phyloP scores from a whole-genome alignment of 2,797 vertebrate species.

The Cuculus canorus region DNA sequence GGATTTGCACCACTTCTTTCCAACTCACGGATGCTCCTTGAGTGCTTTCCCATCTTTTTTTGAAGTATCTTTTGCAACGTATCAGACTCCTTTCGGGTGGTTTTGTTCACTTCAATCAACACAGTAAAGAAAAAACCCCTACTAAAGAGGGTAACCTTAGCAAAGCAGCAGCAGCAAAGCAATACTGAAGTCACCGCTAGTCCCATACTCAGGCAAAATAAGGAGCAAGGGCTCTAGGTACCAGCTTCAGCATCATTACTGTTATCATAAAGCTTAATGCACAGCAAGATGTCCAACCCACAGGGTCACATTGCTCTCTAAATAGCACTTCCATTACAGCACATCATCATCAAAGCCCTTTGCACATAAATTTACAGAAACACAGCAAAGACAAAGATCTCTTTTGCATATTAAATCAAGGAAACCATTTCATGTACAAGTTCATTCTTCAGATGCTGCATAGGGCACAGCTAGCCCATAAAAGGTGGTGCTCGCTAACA shows the following conservation, averaged over 20 bases:
- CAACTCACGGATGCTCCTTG: not conserved
- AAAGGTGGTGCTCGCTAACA: not conserved
- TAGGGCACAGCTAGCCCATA: not conserved
- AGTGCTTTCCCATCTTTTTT: constrained; percentile 6
- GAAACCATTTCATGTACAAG: not conserved
- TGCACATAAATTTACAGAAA: constrained; percentile 20
- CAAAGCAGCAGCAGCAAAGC: constrained; percentile 57
- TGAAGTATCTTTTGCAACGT: not conserved
- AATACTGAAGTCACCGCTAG: not conserved
- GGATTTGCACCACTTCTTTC: not conserved
- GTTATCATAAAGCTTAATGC: constrained; percentile 27
- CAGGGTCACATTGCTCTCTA: constrained; percentile 10
- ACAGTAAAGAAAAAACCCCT: not conserved
- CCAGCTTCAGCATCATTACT: not conserved
- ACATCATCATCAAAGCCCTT: constrained; percentile 67
- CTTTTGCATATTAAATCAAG: constrained; percentile 37
- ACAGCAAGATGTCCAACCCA: constrained; percentile 29
- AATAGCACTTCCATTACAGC: constrained; percentile 48
- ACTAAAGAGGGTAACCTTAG: constrained; percentile 3
- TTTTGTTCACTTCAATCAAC: not conserved
- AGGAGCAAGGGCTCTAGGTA: not conserved
- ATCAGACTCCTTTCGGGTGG: not conserved
- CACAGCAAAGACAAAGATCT: not conserved
- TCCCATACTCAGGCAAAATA: constrained; percentile 3
- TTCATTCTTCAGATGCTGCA: not conserved